phyloP scores from a whole-genome alignment of 92 coral and sea anemone species.

The Parazoanthus atlanticus region DNA sequence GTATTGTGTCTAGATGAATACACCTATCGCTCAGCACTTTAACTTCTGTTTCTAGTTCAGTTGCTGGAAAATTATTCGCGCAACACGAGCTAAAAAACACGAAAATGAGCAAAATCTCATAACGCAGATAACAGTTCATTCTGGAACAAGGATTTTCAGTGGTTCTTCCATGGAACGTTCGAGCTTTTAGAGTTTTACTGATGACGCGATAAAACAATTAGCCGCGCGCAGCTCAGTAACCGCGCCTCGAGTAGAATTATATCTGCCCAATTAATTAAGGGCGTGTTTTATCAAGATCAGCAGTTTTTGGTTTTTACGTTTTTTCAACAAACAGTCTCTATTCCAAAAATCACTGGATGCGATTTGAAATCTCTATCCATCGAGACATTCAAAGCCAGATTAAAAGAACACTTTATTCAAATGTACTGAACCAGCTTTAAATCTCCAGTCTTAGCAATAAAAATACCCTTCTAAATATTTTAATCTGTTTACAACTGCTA shows the following conservation, averaged over 20 bases:
- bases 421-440: no score
- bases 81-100: neutral
- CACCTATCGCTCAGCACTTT: neutral
- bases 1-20: neutral
- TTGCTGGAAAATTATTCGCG: neutral
- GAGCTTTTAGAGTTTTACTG: neutral
- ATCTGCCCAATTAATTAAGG: no score
- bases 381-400: no score
- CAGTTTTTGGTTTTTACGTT: no score
- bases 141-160: neutral
- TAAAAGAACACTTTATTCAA: no score
- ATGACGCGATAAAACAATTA: conserved; percentile 1
- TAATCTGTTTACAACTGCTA: no score
- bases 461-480: no score
- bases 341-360: no score
- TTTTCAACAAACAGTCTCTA: no score
- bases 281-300: no score
- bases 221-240: neutral
- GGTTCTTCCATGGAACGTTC: neutral
- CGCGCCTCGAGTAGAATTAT: neutral
- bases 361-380: no score
- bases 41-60: neutral
- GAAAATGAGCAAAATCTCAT: neutral
- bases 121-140: neutral
- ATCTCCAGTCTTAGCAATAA: no score